Percentiles rank a stretch among this genome's conserved stretches.
phyloP scores from a whole-genome alignment of 2,888 invertebrate genomes.

The Uloborus plumipes region DNA sequence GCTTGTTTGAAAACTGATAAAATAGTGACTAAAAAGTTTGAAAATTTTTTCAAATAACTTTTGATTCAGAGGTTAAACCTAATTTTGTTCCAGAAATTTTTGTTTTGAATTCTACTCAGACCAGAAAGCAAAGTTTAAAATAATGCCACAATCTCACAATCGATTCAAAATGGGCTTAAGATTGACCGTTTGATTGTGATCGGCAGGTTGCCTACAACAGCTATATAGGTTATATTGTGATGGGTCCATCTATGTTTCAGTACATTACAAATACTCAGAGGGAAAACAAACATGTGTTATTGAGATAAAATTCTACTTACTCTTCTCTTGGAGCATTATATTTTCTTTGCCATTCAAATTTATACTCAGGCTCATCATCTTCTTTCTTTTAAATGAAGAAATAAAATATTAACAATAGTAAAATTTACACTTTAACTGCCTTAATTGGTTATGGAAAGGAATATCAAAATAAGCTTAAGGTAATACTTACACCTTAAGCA shows the following conservation, averaged over 20 bases:
- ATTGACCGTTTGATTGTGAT: too few species aligned
- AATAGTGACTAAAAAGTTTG: too few species aligned
- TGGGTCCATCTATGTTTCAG: background rate
- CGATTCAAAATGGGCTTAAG: too few species aligned
- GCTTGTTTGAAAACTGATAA: too few species aligned
- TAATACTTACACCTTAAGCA: background rate
- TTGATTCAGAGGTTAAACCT: too few species aligned
- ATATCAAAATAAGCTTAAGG: background rate
- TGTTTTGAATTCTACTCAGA: too few species aligned
- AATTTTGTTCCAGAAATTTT: too few species aligned
- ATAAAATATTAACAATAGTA: background rate
- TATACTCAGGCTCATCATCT: constrained; percentile 95
- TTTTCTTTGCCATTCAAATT: constrained; percentile 99
- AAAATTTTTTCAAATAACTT: too few species aligned
- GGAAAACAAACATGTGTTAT: background rate
- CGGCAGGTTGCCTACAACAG: too few species aligned
- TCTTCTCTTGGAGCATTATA: constrained; percentile 98
- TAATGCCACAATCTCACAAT: too few species aligned
- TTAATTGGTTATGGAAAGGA: background rate
- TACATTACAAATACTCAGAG: background rate
- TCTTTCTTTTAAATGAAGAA: constrained; percentile 76
- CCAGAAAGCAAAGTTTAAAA: too few species aligned
- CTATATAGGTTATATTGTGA: too few species aligned
- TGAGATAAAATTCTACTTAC: constrained; percentile 70
- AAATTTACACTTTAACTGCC: background rate